Evolutionary conservation across 2,113 vertebrate species (phyloP), one percentile per base, ranked within the genome.

Genomic region (Pseudorectes ferrugineus): DNA sequence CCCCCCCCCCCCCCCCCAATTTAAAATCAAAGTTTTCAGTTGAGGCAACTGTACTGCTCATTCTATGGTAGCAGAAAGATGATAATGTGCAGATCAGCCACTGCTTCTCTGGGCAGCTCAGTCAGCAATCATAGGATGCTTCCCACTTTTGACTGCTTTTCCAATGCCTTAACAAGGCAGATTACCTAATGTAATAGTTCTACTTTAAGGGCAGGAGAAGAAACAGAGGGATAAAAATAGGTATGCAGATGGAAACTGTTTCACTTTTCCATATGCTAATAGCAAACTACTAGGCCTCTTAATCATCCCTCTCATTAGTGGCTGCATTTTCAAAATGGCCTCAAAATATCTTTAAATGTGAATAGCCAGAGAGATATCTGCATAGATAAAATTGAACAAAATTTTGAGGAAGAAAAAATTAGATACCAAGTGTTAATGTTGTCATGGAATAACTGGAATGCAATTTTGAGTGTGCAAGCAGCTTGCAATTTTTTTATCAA

Each of bases 251-350:
- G 68, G 88, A 89, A 93, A 87, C 15, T 28, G 42, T 77, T 95
- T 84, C n/a, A 52, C 52, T 93, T 94, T 95, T 93, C 91, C 80
- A 75, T 95, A 95, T 95, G 85, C 92, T 97, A 90, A 94, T 96
- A 90, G 62, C 67, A 74, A 89, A 89, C 48, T 85, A 74, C 28
- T 29, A 88, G 85, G 68, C 52, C 71, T 90, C 67, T 84, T 95
- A 88, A 96, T 93, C 74, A 96, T 83, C 55, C 9, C 9, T 81
- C 75, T 95, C 90, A 88, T 96, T 95, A 94, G 68, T 9, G 59
- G 51, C 81, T 93, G 73, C 71, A 85, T 95, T 89, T 92, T 92
- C 51, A 67, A 91, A 88, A 79, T 40, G 62, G 51, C 76, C 74
- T 96, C 77, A 71, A 67, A 83, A 72, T 35, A 82, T 62, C 65